phyloP scores from a whole-genome alignment of 2,888 invertebrate genomes.

The Sinohyriopsis cumingii region DNA sequence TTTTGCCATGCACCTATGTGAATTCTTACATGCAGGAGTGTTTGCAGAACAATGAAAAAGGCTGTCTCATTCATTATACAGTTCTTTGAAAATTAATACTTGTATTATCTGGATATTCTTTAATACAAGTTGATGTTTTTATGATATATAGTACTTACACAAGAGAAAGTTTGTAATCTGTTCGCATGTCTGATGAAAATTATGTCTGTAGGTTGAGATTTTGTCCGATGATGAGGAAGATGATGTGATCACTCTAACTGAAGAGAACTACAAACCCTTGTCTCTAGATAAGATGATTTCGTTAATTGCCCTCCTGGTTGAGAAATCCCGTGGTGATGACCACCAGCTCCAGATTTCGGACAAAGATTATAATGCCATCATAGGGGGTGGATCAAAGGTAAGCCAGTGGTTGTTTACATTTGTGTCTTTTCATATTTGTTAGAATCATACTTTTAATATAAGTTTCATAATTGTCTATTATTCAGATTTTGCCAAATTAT shows the following conservation, averaged over 20 bases:
- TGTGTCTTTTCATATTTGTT: too few relatives aligned
- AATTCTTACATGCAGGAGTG: too few relatives aligned
- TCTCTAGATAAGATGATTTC: slow-evolving; percentile 97
- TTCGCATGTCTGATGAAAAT: background rate
- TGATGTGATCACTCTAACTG: slow-evolving; percentile 77
- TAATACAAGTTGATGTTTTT: too few relatives aligned
- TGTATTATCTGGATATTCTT: too few relatives aligned
- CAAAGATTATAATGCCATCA: slow-evolving; percentile 86
- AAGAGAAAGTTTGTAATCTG: too few relatives aligned
- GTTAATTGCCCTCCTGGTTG: slow-evolving; percentile 88
- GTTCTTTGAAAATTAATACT: too few relatives aligned
- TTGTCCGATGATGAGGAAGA: slow-evolving; percentile 83
- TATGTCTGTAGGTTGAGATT: slow-evolving; percentile 74
- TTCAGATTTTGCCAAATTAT: background rate
- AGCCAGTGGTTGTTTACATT: slow-evolving; percentile 5
- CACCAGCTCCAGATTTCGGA: slow-evolving; percentile 82
- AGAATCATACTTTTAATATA: too few relatives aligned
- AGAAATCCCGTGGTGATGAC: slow-evolving; percentile 85
- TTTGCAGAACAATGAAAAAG: too few relatives aligned
- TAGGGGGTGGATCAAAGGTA: slow-evolving; percentile 84
- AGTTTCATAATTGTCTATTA: too few relatives aligned
- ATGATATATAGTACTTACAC: too few relatives aligned
- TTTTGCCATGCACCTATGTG: too few relatives aligned
- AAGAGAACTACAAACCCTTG: slow-evolving; percentile 88
- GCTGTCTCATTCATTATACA: too few relatives aligned